Percentiles rank a stretch among this genome's conserved stretches.
Conservation (phyloP, 2,888 invertebrate species). For the Pocota personata region DNA sequence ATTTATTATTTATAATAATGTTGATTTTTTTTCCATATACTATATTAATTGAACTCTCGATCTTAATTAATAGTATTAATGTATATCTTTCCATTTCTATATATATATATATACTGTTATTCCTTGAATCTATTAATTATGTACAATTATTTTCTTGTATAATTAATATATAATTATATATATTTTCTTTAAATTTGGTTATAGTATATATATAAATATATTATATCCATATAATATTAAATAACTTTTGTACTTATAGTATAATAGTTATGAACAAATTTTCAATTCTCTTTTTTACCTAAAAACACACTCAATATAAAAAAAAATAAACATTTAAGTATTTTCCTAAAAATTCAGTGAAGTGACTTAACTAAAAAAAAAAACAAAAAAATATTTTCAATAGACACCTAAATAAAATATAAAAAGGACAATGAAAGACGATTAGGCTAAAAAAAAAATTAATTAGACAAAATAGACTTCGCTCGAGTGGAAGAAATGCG, state of each 20-base stretch:
- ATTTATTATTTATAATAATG: slow-evolving; percentile 68
- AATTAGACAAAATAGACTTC: slow-evolving; percentile 30
- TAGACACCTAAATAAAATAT: background rate
- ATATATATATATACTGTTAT: slow-evolving; percentile 74
- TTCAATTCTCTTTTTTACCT: slow-evolving; percentile 16
- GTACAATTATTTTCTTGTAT: slow-evolving; percentile 58
- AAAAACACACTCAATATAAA: slow-evolving; percentile 54
- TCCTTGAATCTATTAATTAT: slow-evolving; percentile 67
- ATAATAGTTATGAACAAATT: slow-evolving; percentile 68
- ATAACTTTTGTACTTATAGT: slow-evolving; percentile 74
- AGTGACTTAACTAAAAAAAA: slow-evolving; percentile 4
- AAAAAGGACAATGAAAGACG: background rate
- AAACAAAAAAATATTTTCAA: background rate
- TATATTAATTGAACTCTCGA: slow-evolving; percentile 71
- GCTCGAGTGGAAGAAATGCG: slow-evolving; percentile 79
- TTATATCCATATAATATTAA: slow-evolving; percentile 71
- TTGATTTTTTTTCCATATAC: slow-evolving; percentile 41
- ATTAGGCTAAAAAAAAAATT: background rate
- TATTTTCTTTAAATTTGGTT: slow-evolving; percentile 37
- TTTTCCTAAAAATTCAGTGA: slow-evolving; percentile 27
- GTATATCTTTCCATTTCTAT: slow-evolving; percentile 48
- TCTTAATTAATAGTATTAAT: slow-evolving; percentile 67
- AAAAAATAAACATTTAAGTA: background rate
- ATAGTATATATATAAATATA: slow-evolving; percentile 68
- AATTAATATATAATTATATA: slow-evolving; percentile 51